Evolutionary conservation across 2,113 vertebrate species (phyloP).

Genomic region (Chaetodon auriga): DNA sequence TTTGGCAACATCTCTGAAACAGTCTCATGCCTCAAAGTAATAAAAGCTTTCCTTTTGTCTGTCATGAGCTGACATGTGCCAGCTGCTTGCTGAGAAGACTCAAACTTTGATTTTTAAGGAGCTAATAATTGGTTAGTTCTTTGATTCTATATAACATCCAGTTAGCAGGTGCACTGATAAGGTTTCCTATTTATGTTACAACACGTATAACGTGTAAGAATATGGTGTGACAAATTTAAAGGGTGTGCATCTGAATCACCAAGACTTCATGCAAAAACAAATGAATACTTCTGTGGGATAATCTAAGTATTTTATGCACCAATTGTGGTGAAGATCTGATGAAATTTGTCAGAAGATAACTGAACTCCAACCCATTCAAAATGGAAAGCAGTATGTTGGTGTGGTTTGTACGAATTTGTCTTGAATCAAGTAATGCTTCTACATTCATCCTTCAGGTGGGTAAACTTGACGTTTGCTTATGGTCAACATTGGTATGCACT

Average conservation of each 20-base stretch:
- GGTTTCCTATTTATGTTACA: neutral
- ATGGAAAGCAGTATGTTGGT: neutral
- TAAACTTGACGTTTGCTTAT: neutral
- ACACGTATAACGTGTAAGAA: too few relatives aligned
- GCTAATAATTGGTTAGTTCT: neutral
- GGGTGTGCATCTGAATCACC: too few relatives aligned
- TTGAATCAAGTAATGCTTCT: neutral
- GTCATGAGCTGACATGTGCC: neutral
- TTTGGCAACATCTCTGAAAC: neutral
- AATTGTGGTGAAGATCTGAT: neutral
- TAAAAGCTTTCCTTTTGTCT: slow-evolving; percentile 12
- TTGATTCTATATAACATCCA: neutral
- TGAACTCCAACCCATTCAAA: neutral
- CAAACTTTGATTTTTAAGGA: neutral
- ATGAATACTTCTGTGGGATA: neutral
- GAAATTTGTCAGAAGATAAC: neutral
- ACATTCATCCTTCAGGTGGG: neutral
- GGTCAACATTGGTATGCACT: neutral
- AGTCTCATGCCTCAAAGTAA: slow-evolving; percentile 18
- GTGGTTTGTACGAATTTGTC: neutral
- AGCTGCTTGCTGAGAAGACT: neutral
- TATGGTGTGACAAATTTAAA: too few relatives aligned
- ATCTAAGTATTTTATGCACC: too few relatives aligned
- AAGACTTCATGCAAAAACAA: too few relatives aligned
- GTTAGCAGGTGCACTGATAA: neutral